These are phyloP conservation scores for Eupithecia subumbrata DNA, from an alignment of 2,888 invertebrate species.

Conservation along the genomic window DNA sequence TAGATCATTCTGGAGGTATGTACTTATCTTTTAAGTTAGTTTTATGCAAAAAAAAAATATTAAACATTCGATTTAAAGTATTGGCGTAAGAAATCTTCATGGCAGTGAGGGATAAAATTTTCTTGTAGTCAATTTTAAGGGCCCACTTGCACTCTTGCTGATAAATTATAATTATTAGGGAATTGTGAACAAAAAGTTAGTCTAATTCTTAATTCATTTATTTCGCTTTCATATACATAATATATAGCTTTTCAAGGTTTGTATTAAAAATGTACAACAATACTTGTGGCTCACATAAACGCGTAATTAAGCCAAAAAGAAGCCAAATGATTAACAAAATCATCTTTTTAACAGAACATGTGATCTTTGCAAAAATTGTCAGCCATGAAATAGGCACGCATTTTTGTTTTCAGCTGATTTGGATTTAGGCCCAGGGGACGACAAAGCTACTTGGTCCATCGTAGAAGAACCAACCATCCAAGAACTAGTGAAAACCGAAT, in stretches of 20 bases:
- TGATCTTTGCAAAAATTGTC: background rate
- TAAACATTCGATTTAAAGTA: background rate
- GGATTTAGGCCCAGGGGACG: constrained; percentile 54
- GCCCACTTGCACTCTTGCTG: background rate
- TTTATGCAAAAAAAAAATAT: background rate
- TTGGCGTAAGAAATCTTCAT: background rate
- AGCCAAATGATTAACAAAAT: too few species aligned
- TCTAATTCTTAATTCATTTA: background rate
- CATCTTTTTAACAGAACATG: background rate
- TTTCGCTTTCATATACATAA: background rate
- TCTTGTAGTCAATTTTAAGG: background rate
- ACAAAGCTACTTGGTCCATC: constrained; percentile 63
- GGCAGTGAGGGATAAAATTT: background rate
- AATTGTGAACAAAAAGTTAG: background rate
- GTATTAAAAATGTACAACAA: background rate
- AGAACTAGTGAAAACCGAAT: constrained; percentile 59
- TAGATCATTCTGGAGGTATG: constrained; percentile 71
- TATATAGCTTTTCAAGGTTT: background rate
- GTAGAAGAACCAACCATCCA: constrained; percentile 64
- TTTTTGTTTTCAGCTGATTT: constrained; percentile 61
- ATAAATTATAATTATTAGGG: background rate
- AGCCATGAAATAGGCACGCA: background rate
- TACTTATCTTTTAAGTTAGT: background rate
- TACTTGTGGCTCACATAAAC: background rate
- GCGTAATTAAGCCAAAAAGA: background rate